These are phyloP conservation scores for Oeneis ivallda DNA, from an alignment of 2,888 invertebrate genomes.

Conservation along the genomic window DNA sequence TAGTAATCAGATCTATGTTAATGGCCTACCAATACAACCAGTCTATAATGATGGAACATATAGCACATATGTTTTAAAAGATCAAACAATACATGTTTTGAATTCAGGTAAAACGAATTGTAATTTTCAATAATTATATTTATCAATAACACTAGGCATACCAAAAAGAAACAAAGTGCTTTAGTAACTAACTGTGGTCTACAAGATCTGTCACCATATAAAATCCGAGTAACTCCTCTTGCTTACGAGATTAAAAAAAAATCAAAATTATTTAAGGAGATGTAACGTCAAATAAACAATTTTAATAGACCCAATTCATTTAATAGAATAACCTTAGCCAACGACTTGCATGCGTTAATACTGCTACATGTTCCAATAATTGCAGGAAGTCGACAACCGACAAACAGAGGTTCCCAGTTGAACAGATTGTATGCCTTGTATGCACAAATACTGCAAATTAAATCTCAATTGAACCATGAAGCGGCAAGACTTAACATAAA, in stretches of 20 bases:
- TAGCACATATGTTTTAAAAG: background rate
- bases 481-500: slow-evolving; percentile 1
- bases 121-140: background rate
- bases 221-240: too few species aligned
- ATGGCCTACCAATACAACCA: slow-evolving; percentile 18
- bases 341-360: too few species aligned
- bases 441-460: background rate
- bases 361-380: background rate
- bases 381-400: background rate
- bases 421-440: background rate
- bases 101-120: slow-evolving; percentile 8
- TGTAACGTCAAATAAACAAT: too few species aligned
- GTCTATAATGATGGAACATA: background rate
- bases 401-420: background rate
- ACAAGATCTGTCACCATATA: too few species aligned
- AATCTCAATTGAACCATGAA: background rate
- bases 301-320: too few species aligned
- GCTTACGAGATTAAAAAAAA: too few species aligned
- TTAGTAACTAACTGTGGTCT: too few species aligned
- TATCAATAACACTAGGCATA: too few species aligned
- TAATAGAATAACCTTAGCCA: too few species aligned
- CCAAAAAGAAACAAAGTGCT: too few species aligned
- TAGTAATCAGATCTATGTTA: slow-evolving; percentile 16
- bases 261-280: too few species aligned
- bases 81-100: slow-evolving; percentile 11